Percentiles rank a stretch among this genome's conserved stretches.
phyloP scores from a whole-genome alignment of 2,888 invertebrate genomes.

The Fragum whitleyi region DNA sequence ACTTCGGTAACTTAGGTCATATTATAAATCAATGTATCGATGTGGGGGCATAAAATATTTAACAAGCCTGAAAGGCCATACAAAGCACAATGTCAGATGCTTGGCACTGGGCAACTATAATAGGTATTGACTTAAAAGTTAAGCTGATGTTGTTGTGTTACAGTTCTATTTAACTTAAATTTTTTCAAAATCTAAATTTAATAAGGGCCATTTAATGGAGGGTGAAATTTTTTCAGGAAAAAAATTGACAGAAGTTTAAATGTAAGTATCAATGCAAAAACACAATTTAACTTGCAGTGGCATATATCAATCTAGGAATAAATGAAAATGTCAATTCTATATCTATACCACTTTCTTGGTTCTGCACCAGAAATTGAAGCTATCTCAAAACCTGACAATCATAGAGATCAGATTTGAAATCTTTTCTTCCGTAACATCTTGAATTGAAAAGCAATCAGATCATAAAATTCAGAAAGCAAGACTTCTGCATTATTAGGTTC shows the following conservation, averaged over 20 bases:
- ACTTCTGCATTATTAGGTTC: not conserved
- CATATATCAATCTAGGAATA: slow-evolving; percentile 2
- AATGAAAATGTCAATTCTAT: slow-evolving; percentile 5
- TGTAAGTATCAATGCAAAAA: not conserved
- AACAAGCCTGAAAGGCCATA: too few relatives aligned
- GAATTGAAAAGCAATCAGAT: not conserved
- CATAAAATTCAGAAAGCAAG: not conserved
- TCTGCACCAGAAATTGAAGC: not conserved
- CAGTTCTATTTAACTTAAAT: too few relatives aligned
- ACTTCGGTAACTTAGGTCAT: too few relatives aligned
- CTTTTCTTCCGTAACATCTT: slow-evolving; percentile 4
- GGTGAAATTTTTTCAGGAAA: not conserved
- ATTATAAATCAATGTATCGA: too few relatives aligned
- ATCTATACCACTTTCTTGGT: slow-evolving; percentile 8
- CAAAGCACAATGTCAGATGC: too few relatives aligned
- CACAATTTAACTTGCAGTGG: slow-evolving; percentile 1
- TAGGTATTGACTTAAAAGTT: too few relatives aligned
- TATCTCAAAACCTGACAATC: slow-evolving; percentile 1
- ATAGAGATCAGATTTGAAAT: not conserved
- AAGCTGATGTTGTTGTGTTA: too few relatives aligned
- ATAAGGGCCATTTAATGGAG: too few relatives aligned
- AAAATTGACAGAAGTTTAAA: not conserved
- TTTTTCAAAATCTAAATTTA: too few relatives aligned
- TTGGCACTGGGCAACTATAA: too few relatives aligned
- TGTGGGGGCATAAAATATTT: too few relatives aligned